These are phyloP conservation scores for Simalia tracyae DNA, from an alignment of 2,797 vertebrate genomes.

Conservation along the genomic window DNA sequence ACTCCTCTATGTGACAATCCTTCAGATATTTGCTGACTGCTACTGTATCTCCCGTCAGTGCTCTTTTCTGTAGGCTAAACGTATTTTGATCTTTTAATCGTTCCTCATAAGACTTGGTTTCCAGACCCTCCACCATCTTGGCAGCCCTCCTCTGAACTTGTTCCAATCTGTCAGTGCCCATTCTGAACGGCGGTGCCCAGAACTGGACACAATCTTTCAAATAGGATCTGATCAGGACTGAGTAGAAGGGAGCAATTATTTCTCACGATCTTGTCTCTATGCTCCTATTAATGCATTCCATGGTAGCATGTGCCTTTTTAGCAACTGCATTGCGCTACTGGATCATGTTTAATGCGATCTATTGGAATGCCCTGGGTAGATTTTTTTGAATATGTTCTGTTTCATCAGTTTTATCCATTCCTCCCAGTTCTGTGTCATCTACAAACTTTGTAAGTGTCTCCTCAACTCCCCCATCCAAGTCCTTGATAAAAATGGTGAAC, in stretches of 20 bases:
- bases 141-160: no score
- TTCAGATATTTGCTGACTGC: background rate
- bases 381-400: background rate
- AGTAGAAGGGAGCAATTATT: background rate
- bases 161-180: background rate
- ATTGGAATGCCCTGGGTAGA: background rate
- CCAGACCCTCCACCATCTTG: no score
- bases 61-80: no score
- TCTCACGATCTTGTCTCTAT: background rate
- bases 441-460: background rate
- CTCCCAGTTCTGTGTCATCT: background rate
- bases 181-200: background rate
- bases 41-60: no score
- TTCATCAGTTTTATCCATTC: background rate
- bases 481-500: background rate
- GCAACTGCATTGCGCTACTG: background rate
- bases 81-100: no score
- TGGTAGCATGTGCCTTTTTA: background rate
- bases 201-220: background rate
- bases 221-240: background rate
- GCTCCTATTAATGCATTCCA: background rate
- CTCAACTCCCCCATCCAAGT: background rate
- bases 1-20: background rate
- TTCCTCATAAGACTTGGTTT: no score
- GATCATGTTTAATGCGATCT: background rate